phyloP scores from a whole-genome alignment of 2,113 vertebrate genomes.

The Symphodus melops region DNA sequence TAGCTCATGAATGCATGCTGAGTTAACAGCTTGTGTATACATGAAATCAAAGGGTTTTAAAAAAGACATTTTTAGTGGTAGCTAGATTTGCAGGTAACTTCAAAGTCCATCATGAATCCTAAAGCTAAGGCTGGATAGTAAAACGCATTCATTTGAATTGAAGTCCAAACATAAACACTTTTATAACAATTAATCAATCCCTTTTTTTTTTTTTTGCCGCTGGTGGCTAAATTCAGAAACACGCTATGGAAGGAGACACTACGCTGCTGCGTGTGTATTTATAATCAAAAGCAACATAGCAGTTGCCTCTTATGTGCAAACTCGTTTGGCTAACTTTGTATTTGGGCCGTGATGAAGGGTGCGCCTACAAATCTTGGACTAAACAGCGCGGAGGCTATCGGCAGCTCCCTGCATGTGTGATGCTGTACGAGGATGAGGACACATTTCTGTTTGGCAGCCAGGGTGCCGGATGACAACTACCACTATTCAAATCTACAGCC shows the following conservation, averaged over 20 bases:
- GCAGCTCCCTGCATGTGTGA: slow-evolving; percentile 7
- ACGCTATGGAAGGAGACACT: slow-evolving; percentile 53
- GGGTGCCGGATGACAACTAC: slow-evolving; percentile 54
- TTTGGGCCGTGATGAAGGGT: slow-evolving; percentile 41
- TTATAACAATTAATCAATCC: slow-evolving; percentile 35
- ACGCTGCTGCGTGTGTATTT: slow-evolving; percentile 47
- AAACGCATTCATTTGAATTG: background rate
- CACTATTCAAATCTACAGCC: slow-evolving; percentile 31
- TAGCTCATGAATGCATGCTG: background rate
- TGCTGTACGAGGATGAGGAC: slow-evolving; percentile 52
- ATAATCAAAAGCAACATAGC: slow-evolving; percentile 52
- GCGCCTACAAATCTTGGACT: slow-evolving; percentile 56
- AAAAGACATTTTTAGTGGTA: background rate
- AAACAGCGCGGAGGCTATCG: slow-evolving; percentile 34
- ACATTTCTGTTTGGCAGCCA: slow-evolving; percentile 54
- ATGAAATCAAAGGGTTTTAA: background rate
- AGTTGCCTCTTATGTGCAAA: slow-evolving; percentile 46
- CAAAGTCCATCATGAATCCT: background rate
- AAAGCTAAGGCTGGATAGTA: background rate
- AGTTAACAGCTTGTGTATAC: background rate
- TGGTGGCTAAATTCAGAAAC: slow-evolving; percentile 44
- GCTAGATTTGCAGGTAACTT: background rate
- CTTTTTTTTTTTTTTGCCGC: slow-evolving; percentile 25
- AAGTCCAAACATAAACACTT: background rate
- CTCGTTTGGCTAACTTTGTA: slow-evolving; percentile 29